Base-by-base conservation (phyloP, 2,797 vertebrate genomes). In the Manis javanica region DNA sequence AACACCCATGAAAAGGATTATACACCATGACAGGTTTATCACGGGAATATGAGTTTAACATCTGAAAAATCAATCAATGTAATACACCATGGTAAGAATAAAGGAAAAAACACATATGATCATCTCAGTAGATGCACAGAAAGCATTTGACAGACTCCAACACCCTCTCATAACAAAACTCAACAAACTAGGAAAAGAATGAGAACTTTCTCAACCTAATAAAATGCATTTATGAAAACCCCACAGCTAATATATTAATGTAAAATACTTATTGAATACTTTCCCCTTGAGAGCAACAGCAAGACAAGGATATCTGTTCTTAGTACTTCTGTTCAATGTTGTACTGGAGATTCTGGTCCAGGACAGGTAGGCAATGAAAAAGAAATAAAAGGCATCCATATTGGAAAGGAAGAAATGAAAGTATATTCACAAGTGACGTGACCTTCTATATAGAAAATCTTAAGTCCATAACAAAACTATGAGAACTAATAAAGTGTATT, bases 331-430 rank as follows among this genome's bases (percentile, higher is more conserved):
- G 24, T 82, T 91, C 77, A 75, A 15, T 42, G 23, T 74, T 81
- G 15, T 63, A 81, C 66, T 72, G 7, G 57, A 78, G 72, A 39
- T 68, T 69, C 24, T 78, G 26, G 88, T 29, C 46, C 31, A 64
- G 46, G 46, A 13, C 16, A 74, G 10, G 55, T 51, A 39, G 51
- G 26, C 31, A 64, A 51, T 87, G 84, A 84, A 78, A 95, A 64
- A 57, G 16, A 94, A 57, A 78, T 24, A 69, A 91, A 79, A 87
- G 3, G 31, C 31, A 39, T 72, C 46, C 34, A 46, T 64, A 19
- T 78, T 53, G 24, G 87, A 77, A 90, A 86, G 24, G 64, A 46
- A 64, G 66, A 86, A 46, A 64, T 91, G 86, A 91, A 72, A 72
- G 14, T 46, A 1, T 87, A 13, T 87, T 71, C 26, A 31, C 42